These are phyloP conservation scores for Ariolimax columbianus DNA, from an alignment of 2,888 invertebrate genomes.

Conservation along the genomic window DNA sequence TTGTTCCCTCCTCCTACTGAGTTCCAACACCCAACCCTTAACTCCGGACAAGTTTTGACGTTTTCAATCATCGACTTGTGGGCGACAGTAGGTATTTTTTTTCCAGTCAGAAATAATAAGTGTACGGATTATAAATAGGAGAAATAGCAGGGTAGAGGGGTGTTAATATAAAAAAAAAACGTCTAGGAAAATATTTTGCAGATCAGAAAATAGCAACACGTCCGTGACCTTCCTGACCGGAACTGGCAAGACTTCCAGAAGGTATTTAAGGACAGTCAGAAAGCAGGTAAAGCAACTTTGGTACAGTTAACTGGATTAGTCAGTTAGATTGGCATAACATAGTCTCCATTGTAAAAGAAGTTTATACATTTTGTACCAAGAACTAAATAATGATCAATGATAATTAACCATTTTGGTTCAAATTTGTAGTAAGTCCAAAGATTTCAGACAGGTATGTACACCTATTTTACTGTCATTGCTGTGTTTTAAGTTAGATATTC, in stretches of 20 bases:
- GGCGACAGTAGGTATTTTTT: not conserved
- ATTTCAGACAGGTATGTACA: no score
- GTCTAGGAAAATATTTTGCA: not conserved
- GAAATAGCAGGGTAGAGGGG: not conserved
- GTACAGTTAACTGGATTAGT: not conserved
- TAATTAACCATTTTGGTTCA: no score
- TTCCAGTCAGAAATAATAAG: not conserved
- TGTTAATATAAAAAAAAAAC: not conserved
- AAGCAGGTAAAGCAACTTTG: not conserved
- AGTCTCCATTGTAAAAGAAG: no score
- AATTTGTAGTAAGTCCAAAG: no score
- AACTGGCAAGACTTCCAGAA: not conserved
- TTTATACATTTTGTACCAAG: no score
- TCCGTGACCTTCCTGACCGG: not conserved
- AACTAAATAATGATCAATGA: no score
- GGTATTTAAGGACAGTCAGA: not conserved
- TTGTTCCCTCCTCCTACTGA: not conserved
- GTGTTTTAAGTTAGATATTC: no score
- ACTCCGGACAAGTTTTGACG: conserved; percentile 2
- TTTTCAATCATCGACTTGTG: not conserved
- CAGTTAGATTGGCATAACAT: no score
- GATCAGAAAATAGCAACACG: not conserved
- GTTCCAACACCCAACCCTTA: not conserved
- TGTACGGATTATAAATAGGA: not conserved
- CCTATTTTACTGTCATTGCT: no score